Base-by-base conservation (phyloP, 1,140 invertebrate genomes). In the Drosophila triauraria region DNA sequence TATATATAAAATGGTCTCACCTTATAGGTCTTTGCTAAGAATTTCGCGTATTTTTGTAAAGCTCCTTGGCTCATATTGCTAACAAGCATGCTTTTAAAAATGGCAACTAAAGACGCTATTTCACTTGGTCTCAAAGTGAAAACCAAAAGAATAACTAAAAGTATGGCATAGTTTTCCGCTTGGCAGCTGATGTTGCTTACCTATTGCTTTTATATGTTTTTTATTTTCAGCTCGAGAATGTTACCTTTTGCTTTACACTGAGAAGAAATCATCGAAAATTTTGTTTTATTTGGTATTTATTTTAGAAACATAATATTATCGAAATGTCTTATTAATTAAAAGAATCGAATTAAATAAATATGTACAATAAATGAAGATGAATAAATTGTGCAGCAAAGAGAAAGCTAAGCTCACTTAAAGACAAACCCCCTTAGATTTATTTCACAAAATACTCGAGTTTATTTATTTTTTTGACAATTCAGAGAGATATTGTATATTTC, bases 111-210 rank as follows among this genome's bases (percentile, higher is more conserved):
- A 62, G 10, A 42, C 32, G 10, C 35, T 10, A 32, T 32, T 25
- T 53, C 20, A 35, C 32, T 23, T 38, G 7, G 4, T 7, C 54
- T 42, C 62, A 27, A 40, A 38, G 27, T 10, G 38, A 47, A 59
- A 48, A 42, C 13, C 50, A 12, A 46, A 38, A 44, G 38, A 35
- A 38, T 25, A 47, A 58, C 43, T 58, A 60, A 65, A 63, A 44
- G n/a, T 50, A 42, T 75, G 63, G 75, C 70, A 79, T 77, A 77
- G 53, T 84, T 81, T 78, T 78, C 57, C 53, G 60, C 42, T 43
- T 57, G 38, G 17, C 50, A 51, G 54, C 43, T 10, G 35, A 12
- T 51, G 44, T 58, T 23, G 43, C 40, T 63, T 64, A 85, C 78
- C 82, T 82, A 75, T 75, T 50, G 30, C 57, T 70, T 68, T 79